Evolutionary conservation across 2,113 vertebrate species (phyloP).

Genomic region (Campylomormyrus tamandua): DNA sequence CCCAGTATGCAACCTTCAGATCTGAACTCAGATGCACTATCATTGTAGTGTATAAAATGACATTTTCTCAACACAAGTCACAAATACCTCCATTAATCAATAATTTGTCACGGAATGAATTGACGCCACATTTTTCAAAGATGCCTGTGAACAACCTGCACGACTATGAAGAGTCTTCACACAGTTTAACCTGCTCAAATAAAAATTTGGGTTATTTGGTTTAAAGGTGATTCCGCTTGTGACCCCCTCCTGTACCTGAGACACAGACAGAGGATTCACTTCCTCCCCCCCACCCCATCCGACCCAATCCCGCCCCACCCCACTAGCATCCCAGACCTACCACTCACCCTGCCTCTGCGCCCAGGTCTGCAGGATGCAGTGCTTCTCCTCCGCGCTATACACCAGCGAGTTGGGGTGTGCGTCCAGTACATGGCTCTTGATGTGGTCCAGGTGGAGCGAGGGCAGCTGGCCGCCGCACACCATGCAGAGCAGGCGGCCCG

Average conservation of each 20-base stretch:
- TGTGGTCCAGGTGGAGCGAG: conserved; percentile 80
- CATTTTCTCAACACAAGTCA: not conserved
- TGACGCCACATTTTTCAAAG: not conserved
- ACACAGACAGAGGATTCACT: not conserved
- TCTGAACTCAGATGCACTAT: not conserved
- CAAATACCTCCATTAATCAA: not conserved
- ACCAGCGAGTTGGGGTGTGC: conserved; percentile 76
- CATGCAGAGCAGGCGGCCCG: conserved; percentile 76
- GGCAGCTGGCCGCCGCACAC: conserved; percentile 72
- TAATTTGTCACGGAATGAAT: not conserved
- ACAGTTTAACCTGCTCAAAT: not conserved
- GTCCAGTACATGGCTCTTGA: conserved; percentile 78
- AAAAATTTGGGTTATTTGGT: not conserved
- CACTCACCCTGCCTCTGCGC: conserved; percentile 57
- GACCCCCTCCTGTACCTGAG: not conserved
- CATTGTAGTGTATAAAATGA: not conserved
- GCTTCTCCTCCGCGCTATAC: conserved; percentile 74
- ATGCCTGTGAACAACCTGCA: not conserved
- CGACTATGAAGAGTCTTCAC: not conserved
- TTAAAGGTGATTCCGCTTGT: not conserved
- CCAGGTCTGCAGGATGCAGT: conserved; percentile 79
- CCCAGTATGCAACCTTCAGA: not conserved
- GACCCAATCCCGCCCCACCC: too few relatives aligned
- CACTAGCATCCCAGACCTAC: not conserved
- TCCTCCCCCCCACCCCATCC: not conserved